Conservation (phyloP, 2,888 invertebrate species). For the Drosophila robusta region DNA sequence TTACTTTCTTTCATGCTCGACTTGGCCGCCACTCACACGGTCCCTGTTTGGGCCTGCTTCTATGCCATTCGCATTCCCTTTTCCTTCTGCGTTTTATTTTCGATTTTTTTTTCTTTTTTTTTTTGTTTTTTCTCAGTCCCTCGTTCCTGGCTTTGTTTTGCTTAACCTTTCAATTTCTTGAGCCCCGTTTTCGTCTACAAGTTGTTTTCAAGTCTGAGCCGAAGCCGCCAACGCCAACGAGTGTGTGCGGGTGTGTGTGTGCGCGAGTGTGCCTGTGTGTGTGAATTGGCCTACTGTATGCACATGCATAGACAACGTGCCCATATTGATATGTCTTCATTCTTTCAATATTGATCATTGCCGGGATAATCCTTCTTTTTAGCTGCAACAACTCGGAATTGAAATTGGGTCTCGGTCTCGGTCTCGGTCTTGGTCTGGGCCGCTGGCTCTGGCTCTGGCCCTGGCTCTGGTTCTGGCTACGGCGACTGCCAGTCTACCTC, state of each 20-base stretch:
- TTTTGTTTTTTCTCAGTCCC: slow-evolving; percentile 19
- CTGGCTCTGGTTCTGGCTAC: no score
- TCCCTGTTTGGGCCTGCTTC: slow-evolving; percentile 10
- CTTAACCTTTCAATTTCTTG: slow-evolving; percentile 73
- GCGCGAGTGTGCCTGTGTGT: slow-evolving; percentile 35
- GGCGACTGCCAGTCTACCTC: slow-evolving; percentile 5
- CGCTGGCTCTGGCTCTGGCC: slow-evolving; percentile 1
- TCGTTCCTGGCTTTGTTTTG: slow-evolving; percentile 59
- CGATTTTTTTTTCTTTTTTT: slow-evolving; percentile 5
- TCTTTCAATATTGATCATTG: slow-evolving; percentile 80
- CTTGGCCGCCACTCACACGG: slow-evolving; percentile 39
- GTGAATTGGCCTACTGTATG: slow-evolving; percentile 71
- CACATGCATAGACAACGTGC: slow-evolving; percentile 55
- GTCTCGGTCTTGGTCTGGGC: slow-evolving; percentile 13
- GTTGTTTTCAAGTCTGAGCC: slow-evolving; percentile 60
- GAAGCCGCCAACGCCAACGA: slow-evolving; percentile 41
- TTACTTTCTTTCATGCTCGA: slow-evolving; percentile 69
- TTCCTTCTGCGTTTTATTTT: slow-evolving; percentile 15
- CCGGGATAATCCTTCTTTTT: slow-evolving; percentile 82
- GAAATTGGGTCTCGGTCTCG: slow-evolving; percentile 57
- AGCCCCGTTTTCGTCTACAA: slow-evolving; percentile 61
- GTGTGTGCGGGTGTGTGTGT: slow-evolving; percentile 15
- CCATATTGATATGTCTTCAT: slow-evolving; percentile 75
- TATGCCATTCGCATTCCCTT: slow-evolving; percentile 11
- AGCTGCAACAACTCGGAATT: slow-evolving; percentile 63